Evolutionary conservation across 2,888 invertebrate species (phyloP), one percentile per base, ranked within the genome.

Genomic region (Zaprionus bogoriensis): DNA sequence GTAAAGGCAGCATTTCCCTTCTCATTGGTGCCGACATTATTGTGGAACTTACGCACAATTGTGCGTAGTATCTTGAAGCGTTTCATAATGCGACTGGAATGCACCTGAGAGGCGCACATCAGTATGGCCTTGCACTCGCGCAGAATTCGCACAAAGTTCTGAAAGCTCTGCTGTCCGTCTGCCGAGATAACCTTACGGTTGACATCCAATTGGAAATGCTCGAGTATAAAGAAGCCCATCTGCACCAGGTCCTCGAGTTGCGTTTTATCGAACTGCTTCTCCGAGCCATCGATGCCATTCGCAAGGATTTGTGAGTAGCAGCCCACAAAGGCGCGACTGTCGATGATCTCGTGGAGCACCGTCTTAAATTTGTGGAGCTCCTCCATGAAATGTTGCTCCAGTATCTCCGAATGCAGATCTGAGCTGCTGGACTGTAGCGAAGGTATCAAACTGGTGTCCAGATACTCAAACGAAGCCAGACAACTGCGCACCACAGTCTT

Each of bases 331-430:
- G 90, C 89, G 2, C 75, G 75, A 39, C 89, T 89, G 27, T 91
- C 89, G 12, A 91, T 89, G 7, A 90, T 90, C 60, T 89, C 87
- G 42, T 89, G 90, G 7, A 91, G 74, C 3, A 81, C 74, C 1
- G 48, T 45, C 54, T 89, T 88, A 38, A 90, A 89, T 22, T 82
- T 88, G 0, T 62, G 46, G 4, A 89, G 74, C 67, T 91, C 91
- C 46, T 89, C 88, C 41, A 88, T 85, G 32, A 89, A 91, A 71
- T 91, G 91, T 48, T 89, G 88, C 44, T 91, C 90, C 12, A 91
- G 69, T 2, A 91, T 60, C 28, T 87, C 84, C 0, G 90, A 88
- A 61, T 89, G 86, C 47, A 82, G 20, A 25, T 73, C 73, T 1
- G 87, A 58, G 12, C 74, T 76, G 23, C 69, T 62, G 0, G 88